Base-by-base conservation (phyloP, 2,888 invertebrate genomes). In the Parnassius orleans region DNA sequence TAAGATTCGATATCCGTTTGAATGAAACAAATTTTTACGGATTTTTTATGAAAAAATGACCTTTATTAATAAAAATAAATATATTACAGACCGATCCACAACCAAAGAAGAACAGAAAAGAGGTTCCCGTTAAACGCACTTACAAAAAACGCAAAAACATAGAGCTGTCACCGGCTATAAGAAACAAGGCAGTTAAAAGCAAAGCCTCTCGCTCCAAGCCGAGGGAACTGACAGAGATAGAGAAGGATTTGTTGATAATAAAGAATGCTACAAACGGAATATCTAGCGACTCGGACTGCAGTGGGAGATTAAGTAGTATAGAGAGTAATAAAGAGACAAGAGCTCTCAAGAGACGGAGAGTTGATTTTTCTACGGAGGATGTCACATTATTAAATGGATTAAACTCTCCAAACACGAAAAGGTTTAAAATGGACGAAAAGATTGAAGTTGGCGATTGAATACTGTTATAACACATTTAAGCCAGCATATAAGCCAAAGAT, bases 191-290 rank as follows among this genome's bases (percentile, higher is more conserved):
- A 0, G 85, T 86, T 65, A 77, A 75, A 1, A 78, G 79, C 0
- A 67, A 80, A 9, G 80, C 84, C 0, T 73, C 83, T 42, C 86
- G 84, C 0, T 72, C 78, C 1, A 88, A 86, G 41, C 86, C 86
- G 0, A 78, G 77, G 65, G 87, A 89, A 59, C 69, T 90, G 0
- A 86, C 87, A 0, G 90, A 90, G 41, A 87, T 91, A 1, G 91
- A 91, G 58, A 89, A 90, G 63, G 91, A 91, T 64, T 70, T 91
- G 0, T 66, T 90, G 0, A 90, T 90, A 1, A 92, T 92, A 2
- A 83, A 83, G 58, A 89, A 76, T 19, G 92, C 90, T 0, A 86
- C 86, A 0, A 85, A 77, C 53, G 75, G 78, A 0, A 61, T 83
- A 1, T 84, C 86, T 0, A 89, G 84, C 19, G 86, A 88, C 52